Percentiles rank a stretch among this genome's conserved stretches.
These are phyloP conservation scores for Echinarachnius parma DNA, from an alignment of 53 echinoderm and acorn worm genomes.

Conservation along the genomic window DNA sequence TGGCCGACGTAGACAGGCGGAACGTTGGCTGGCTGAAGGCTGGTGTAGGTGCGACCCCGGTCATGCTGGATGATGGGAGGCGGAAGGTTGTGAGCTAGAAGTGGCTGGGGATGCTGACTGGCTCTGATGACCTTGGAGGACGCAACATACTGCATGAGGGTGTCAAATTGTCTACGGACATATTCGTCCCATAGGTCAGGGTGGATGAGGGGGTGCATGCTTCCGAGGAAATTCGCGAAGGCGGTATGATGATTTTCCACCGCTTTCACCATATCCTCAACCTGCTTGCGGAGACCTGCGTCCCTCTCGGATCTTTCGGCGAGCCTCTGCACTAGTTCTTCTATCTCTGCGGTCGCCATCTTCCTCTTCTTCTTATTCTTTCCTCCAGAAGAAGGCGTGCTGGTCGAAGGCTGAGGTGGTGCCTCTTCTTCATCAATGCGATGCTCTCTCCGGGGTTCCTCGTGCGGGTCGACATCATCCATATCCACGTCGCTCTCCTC, in stretches of 20 bases:
- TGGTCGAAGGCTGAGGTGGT: not conserved
- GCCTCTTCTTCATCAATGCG: slow-evolving; percentile 14
- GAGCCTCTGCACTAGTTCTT: slow-evolving; percentile 5
- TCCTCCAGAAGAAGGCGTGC: not conserved
- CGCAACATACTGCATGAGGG: slow-evolving; percentile 1
- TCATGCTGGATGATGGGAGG: slow-evolving; percentile 18
- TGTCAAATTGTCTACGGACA: slow-evolving; percentile 12
- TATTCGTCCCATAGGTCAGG: slow-evolving; percentile 24
- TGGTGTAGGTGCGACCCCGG: slow-evolving; percentile 3
- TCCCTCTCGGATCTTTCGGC: slow-evolving; percentile 18
- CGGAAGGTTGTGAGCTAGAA: not conserved
- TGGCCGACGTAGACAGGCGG: slow-evolving; percentile 4
- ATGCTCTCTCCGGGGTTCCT: no score
- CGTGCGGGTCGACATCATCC: not conserved
- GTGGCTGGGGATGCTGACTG: not conserved
- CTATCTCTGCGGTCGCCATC: not conserved
- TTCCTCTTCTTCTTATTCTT: not conserved
- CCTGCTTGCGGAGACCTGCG: slow-evolving; percentile 10
- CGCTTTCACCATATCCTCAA: slow-evolving; percentile 15
- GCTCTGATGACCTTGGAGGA: slow-evolving; percentile 13
- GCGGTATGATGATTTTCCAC: slow-evolving; percentile 18
- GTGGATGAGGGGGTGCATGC: slow-evolving; percentile 20
- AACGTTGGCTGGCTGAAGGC: slow-evolving; percentile 8
- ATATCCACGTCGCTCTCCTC: not conserved
- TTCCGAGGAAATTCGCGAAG: slow-evolving; percentile 13